phyloP scores from a whole-genome alignment of 2,113 vertebrate genomes.

The Centropus unirufus region DNA sequence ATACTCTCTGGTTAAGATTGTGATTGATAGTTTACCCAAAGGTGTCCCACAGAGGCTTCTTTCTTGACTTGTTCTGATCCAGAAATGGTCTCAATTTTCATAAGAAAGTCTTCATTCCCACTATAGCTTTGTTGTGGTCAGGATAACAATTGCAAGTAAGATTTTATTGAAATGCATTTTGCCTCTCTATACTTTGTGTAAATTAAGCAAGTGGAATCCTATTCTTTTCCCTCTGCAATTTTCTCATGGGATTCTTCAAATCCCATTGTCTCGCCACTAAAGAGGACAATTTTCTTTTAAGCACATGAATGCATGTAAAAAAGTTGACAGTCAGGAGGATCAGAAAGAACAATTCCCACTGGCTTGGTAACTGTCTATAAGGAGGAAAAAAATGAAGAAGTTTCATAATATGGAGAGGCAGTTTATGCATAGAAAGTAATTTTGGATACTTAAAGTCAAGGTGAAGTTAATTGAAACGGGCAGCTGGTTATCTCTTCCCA shows the following conservation, averaged over 20 bases:
- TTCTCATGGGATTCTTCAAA: slow-evolving; percentile 31
- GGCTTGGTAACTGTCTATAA: not conserved
- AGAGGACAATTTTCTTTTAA: not conserved
- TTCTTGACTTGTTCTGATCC: not conserved
- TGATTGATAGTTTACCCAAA: not conserved
- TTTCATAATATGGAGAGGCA: not conserved
- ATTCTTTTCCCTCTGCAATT: not conserved
- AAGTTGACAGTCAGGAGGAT: not conserved
- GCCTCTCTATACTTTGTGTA: not conserved
- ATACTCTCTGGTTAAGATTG: not conserved
- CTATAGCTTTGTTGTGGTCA: not conserved
- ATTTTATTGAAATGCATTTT: slow-evolving; percentile 15
- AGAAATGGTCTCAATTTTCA: not conserved
- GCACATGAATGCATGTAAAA: not conserved
- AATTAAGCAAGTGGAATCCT: not conserved
- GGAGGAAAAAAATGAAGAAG: not conserved
- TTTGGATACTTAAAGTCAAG: not conserved
- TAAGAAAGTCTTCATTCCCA: not conserved
- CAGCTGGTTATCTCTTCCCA: not conserved
- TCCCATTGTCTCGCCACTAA: not conserved
- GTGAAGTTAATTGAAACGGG: not conserved
- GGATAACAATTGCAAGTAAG: not conserved
- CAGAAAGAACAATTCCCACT: not conserved
- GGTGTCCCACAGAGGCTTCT: not conserved
- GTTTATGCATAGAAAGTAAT: not conserved